Conservation (phyloP, 2,888 invertebrate genomes). For the Diogma glabrata region DNA sequence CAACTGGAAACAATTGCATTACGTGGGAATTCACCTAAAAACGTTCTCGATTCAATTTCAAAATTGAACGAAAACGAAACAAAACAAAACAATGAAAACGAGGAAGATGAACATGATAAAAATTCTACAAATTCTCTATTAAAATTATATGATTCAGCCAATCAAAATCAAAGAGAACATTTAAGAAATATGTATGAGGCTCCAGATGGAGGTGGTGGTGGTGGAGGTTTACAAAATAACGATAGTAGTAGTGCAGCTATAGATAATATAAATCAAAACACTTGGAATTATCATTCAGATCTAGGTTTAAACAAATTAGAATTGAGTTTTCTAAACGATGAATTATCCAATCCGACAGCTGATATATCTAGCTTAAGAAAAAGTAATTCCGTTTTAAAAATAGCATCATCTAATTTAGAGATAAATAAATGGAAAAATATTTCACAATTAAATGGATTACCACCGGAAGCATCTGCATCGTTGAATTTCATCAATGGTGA, state of each 20-base stretch:
- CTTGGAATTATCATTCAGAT: conserved; percentile 19
- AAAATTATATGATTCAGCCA: conserved; percentile 5
- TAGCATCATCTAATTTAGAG: conserved; percentile 20
- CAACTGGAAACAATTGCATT: conserved; percentile 20
- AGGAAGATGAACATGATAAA: not conserved
- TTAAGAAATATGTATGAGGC: conserved; percentile 8
- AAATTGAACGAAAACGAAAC: conserved; percentile 9
- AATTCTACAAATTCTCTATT: conserved; percentile 15
- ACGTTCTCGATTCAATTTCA: conserved; percentile 15
- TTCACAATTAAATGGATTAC: conserved; percentile 3
- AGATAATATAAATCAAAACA: conserved; percentile 8
- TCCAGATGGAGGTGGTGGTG: not conserved
- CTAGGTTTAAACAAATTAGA: conserved; percentile 21
- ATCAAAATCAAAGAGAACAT: conserved; percentile 7
- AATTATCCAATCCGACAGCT: conserved; percentile 4
- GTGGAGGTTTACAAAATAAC: not conserved
- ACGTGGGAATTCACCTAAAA: conserved; percentile 19
- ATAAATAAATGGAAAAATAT: conserved; percentile 18
- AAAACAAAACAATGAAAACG: conserved; percentile 3
- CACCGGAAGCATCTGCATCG: conserved; percentile 15
- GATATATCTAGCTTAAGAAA: conserved; percentile 8
- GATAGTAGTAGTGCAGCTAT: not conserved
- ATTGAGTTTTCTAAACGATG: conserved; percentile 20
- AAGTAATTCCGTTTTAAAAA: conserved; percentile 18
- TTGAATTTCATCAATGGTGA: conserved; percentile 19